A percentile compares a stretch with the other conserved stretches of the same genome.
Evolutionary conservation across 1,140 invertebrate species (phyloP).

Genomic region (Homarus americanus): DNA sequence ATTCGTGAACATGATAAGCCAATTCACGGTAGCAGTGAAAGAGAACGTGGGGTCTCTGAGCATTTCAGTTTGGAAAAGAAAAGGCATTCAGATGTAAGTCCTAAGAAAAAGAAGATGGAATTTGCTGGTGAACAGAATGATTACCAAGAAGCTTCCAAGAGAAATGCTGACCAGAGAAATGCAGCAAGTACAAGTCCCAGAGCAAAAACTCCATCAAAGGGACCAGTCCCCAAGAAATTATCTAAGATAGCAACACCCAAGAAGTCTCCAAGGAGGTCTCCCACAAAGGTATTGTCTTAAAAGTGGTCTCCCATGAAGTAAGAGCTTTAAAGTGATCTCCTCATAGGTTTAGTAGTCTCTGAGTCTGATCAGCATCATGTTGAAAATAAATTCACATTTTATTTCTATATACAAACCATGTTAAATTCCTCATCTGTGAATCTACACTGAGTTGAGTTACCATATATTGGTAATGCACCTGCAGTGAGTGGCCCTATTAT

Average conservation of each 20-base stretch:
- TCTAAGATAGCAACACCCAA: background rate
- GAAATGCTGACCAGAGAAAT: background rate
- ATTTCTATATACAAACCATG: too few relatives aligned
- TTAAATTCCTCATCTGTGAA: too few relatives aligned
- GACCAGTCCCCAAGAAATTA: background rate
- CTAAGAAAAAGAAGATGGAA: background rate
- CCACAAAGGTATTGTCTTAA: conserved; percentile 9
- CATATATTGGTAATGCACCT: too few relatives aligned
- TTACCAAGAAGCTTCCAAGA: background rate
- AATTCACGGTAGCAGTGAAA: background rate
- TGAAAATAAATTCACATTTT: too few relatives aligned
- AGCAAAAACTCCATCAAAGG: background rate
- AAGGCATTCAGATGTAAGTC: background rate
- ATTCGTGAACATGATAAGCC: background rate
- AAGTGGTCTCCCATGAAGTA: too few relatives aligned
- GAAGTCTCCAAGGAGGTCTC: conserved; percentile 26
- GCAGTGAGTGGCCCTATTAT: too few relatives aligned
- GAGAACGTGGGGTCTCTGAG: background rate
- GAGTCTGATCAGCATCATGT: too few relatives aligned
- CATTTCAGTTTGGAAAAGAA: background rate
- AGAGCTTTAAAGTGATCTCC: too few relatives aligned
- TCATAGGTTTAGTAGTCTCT: too few relatives aligned
- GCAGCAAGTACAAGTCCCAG: background rate
- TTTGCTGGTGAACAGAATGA: conserved; percentile 7
- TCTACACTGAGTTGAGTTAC: too few relatives aligned